These are phyloP conservation scores for Paedocypris micromegethes DNA, from an alignment of 2,797 vertebrate species.

Conservation along the genomic window DNA sequence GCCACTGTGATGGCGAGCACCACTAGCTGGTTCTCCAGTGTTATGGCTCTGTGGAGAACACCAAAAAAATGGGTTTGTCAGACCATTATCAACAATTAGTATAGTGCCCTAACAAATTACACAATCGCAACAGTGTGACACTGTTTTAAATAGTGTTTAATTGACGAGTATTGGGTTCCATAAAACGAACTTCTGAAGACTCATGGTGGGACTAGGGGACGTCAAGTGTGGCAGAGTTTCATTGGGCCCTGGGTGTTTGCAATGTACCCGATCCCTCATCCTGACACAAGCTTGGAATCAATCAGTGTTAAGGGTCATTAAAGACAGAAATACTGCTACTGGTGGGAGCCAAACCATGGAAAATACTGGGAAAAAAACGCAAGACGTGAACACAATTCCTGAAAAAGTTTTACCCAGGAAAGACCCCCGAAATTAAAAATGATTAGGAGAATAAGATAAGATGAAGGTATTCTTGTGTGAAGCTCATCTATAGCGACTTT, in stretches of 20 bases:
- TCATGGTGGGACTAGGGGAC: slow-evolving; percentile 24
- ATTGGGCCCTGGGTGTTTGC: slow-evolving; percentile 36
- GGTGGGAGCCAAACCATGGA: slow-evolving; percentile 34
- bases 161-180: slow-evolving; percentile 35
- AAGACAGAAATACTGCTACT: slow-evolving; percentile 37
- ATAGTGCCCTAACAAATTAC: slow-evolving; percentile 34
- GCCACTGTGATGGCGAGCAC: slow-evolving; percentile 60
- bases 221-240: slow-evolving; percentile 38
- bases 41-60: slow-evolving; percentile 67
- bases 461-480: too few species aligned
- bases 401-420: too few species aligned
- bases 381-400: too few species aligned
- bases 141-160: slow-evolving; percentile 41
- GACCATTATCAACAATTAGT: slow-evolving; percentile 39
- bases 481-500: background rate
- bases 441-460: too few species aligned
- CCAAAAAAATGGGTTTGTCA: slow-evolving; percentile 31
- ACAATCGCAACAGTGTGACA: slow-evolving; percentile 29
- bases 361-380: background rate
- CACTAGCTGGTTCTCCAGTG: slow-evolving; percentile 75
- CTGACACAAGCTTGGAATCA: slow-evolving; percentile 48
- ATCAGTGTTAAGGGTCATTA: slow-evolving; percentile 46
- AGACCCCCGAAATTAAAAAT: too few species aligned
- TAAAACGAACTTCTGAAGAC: slow-evolving; percentile 36
- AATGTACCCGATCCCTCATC: slow-evolving; percentile 49